Percentiles rank a stretch among this genome's conserved stretches.
Evolutionary conservation across 2,888 invertebrate genomes (phyloP).

Genomic region (Cephonodes hylas): DNA sequence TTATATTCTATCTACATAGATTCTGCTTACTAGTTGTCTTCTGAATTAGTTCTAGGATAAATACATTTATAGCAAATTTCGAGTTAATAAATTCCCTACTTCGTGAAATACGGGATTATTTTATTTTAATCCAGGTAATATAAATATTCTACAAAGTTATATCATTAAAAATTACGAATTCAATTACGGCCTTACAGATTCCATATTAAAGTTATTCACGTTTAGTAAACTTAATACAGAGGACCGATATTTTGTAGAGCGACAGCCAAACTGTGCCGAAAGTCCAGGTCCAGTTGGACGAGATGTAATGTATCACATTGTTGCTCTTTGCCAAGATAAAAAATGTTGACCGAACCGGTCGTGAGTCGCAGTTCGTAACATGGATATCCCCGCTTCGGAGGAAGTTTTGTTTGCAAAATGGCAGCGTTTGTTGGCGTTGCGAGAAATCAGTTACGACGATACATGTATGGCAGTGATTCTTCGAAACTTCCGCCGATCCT

Average conservation of each 20-base stretch:
- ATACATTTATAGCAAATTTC: too few species aligned
- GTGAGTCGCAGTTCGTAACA: conserved; percentile 21
- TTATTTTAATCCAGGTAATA: too few species aligned
- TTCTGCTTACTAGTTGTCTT: too few species aligned
- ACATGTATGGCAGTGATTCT: conserved; percentile 52
- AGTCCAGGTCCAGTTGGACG: neutral
- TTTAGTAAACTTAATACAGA: too few species aligned
- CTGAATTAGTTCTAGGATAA: too few species aligned
- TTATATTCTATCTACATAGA: too few species aligned
- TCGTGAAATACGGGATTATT: too few species aligned
- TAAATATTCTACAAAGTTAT: too few species aligned
- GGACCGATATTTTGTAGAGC: neutral
- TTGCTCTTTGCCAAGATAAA: neutral
- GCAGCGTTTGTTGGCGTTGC: conserved; percentile 28
- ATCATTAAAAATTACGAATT: too few species aligned
- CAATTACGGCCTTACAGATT: too few species aligned
- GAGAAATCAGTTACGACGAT: conserved; percentile 48
- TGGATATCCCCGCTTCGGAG: conserved; percentile 26
- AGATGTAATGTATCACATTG: neutral
- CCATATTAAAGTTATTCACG: too few species aligned
- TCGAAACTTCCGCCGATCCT: conserved; percentile 65
- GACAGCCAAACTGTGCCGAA: neutral
- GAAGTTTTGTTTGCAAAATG: conserved; percentile 29
- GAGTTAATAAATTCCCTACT: too few species aligned
- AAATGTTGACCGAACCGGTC: neutral